Base-by-base conservation (phyloP, 2,797 vertebrate genomes). In the Nyctibius grandis region DNA sequence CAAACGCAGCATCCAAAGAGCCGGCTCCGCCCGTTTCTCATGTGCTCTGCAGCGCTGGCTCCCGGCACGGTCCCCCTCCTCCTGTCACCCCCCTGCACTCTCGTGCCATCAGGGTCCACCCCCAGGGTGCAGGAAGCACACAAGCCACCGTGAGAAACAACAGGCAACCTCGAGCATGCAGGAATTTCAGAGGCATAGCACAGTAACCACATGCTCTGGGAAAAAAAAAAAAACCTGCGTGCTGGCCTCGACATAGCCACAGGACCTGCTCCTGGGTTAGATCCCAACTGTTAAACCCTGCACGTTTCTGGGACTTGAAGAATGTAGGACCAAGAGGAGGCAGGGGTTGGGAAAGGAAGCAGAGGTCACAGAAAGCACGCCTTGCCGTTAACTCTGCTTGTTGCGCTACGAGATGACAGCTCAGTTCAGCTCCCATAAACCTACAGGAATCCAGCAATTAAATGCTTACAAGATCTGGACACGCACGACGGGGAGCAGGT, bases 41-140 rank as follows among this genome's bases (percentile, higher is more conserved):
- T 25, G 51, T 40, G 17, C 76, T 60, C 33, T 33, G 9, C 42
- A 38, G 56, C 3, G 2, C 28, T 20, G 36, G 69, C 23, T 53
- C n/a, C 57, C 4, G 0, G 57, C 44, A n/a, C 1, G 1, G 45
- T 44, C 28, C 53, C 40, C n/a, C 15, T 69, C 11, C 60, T 82
- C 34, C 6, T 4, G 12, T 54, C 64, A 76, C 12, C 23, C 34
- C 25, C 29, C 42, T 51, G 38, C 33, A 34, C 68, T 74, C 69
- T 57, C 0, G 0, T 26, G 45, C 20, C 76, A 79, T 8, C 34
- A 26, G 63, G 23, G 36, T 44, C 34, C 50, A 44, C 6, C 33
- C 25, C 34, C 0, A 0, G 47, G 2, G 5, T 0, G 6, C 57
- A 85, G 28, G 36, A 16, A 78, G 40, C 11, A 5, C 0, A 0